Evolutionary conservation across 1,140 invertebrate genomes (phyloP).

Genomic region (Contarinia nasturtii): DNA sequence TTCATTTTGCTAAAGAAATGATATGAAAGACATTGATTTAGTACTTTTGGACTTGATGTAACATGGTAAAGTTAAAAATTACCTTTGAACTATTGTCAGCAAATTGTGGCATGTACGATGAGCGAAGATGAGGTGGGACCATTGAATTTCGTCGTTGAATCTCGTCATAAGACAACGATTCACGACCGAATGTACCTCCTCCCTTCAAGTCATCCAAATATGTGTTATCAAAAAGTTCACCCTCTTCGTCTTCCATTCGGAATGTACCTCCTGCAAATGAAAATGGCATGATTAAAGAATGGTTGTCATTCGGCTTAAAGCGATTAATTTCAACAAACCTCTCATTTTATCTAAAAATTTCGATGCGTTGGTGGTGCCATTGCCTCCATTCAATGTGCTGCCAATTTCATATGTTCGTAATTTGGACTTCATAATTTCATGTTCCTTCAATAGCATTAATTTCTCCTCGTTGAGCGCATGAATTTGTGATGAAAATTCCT

Average conservation of each 20-base stretch:
- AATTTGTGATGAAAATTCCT: slow-evolving; percentile 18
- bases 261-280: slow-evolving; percentile 24
- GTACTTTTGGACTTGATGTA: too few species aligned
- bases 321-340: neutral
- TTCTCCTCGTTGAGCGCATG: slow-evolving; percentile 18
- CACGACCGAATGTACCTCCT: slow-evolving; percentile 7
- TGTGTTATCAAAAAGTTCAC: slow-evolving; percentile 58
- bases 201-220: slow-evolving; percentile 44
- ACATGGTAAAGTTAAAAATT: slow-evolving; percentile 11
- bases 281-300: neutral
- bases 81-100: slow-evolving; percentile 44
- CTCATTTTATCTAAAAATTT: slow-evolving; percentile 2
- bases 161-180: slow-evolving; percentile 27
- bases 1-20: slow-evolving; percentile 3
- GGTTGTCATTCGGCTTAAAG: neutral
- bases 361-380: slow-evolving; percentile 6
- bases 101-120: slow-evolving; percentile 71
- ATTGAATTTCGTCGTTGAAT: slow-evolving; percentile 69
- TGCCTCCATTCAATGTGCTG: slow-evolving; percentile 5
- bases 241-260: slow-evolving; percentile 63
- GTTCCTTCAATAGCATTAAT: slow-evolving; percentile 17
- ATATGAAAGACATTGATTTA: neutral
- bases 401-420: slow-evolving; percentile 4
- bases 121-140: slow-evolving; percentile 70
- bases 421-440: slow-evolving; percentile 15